These are phyloP conservation scores for Andrena hattorfiana DNA, from an alignment of 2,888 invertebrate genomes.

Conservation along the genomic window DNA sequence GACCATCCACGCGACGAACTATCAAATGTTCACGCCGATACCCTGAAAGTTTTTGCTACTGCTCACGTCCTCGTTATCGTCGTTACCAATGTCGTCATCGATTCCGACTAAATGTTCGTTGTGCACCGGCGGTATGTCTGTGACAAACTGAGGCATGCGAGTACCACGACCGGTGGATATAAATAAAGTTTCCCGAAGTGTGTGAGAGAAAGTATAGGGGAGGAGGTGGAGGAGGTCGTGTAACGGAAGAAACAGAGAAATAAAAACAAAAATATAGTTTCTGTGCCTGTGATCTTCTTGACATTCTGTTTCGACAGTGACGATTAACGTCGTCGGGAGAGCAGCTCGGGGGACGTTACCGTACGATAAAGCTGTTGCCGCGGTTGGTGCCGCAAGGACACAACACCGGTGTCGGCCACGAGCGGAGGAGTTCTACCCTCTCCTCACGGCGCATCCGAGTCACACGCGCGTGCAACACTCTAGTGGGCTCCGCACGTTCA, in stretches of 20 bases:
- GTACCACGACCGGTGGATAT: constrained; percentile 65
- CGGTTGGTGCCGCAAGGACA: constrained; percentile 63
- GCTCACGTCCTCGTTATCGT: constrained; percentile 20
- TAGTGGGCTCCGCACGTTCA: constrained; percentile 55
- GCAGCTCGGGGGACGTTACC: constrained; percentile 15
- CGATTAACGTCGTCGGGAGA: constrained; percentile 52
- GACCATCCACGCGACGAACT: constrained; percentile 51
- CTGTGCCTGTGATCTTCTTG: constrained; percentile 51
- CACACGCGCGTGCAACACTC: constrained; percentile 72
- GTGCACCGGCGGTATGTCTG: constrained; percentile 32
- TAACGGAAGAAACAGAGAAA: constrained; percentile 5
- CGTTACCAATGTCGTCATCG: constrained; percentile 28
- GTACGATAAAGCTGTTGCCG: constrained; percentile 49
- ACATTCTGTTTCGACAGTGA: constrained; percentile 68
- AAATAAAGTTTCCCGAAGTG: constrained; percentile 65
- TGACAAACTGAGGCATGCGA: constrained; percentile 65
- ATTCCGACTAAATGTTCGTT: constrained; percentile 7
- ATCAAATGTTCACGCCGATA: constrained; percentile 50
- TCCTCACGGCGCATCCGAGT: constrained; percentile 61
- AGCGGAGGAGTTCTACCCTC: constrained; percentile 65
- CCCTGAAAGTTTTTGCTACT: constrained; percentile 7
- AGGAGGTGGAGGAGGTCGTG: constrained; percentile 44
- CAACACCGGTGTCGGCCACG: constrained; percentile 55
- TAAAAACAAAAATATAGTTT: constrained; percentile 4
- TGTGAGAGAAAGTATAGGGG: constrained; percentile 46